Base-by-base conservation (phyloP, 53 echinoderm and acorn worm species). In the Apostichopus leukothele region DNA sequence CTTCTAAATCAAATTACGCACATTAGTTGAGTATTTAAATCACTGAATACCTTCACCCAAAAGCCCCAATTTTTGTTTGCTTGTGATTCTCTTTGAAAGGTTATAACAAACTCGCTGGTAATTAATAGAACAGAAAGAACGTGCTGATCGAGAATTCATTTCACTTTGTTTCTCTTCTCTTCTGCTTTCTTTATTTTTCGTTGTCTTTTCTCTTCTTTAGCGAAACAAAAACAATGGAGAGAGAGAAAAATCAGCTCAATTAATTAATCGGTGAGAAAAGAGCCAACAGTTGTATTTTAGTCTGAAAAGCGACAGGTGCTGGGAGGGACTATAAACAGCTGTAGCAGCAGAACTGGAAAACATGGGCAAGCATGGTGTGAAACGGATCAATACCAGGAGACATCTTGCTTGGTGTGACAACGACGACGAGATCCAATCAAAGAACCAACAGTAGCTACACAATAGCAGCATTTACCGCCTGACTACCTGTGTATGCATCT, bases 391-490 rank as follows among this genome's bases (percentile, higher is more conserved):
- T 79, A 79, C 51, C 5, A 53, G 14, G 79, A 50, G 39, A 39
- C 39, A 39, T 39, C 39, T 39, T 39, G 39, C 39, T 39, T 39
- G 39, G 39, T 39, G 39, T 39, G 39, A 27, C 27, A 1, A 27
- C 27, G 27, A 39, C 39, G 11, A 79, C 39, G 53, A 79, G 53
- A 16, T 52, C 79, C 79, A 79, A 79, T 26, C 79, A 50, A 79
- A 26, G n/a, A 6, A 19, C n/a, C 53, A 11, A 79, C 79, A 79
- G 10, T 39, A 50, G 51, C 51, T 7, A 52, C 39, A 79, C 79
- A 79, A 79, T 79, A 16, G 79, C 79, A 13, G 79, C 53, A 79
- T 79, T 79, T 79, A 79, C 50, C 12, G 79, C 79, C 79, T 79
- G 18, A 50, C 79, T 79, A 51, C 53, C 51, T 11, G 7, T 79